Conservation (phyloP, 2,797 vertebrate genomes). For the Pogoniulus pusillus region DNA sequence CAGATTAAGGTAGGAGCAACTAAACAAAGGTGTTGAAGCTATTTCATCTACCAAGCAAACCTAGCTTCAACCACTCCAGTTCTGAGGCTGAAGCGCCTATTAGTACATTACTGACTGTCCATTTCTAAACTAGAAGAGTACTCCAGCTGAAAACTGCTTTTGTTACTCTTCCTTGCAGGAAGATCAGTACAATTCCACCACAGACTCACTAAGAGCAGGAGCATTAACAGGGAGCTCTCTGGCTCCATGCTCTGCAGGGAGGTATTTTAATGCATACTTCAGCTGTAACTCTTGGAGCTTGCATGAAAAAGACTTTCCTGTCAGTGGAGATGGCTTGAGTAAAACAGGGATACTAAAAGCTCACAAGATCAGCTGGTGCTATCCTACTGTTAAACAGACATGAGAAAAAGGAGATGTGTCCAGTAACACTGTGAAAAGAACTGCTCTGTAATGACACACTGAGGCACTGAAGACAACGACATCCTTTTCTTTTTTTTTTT, state of each 20-base stretch:
- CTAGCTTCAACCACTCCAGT: background rate
- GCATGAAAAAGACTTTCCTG: conserved; percentile 42
- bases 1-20: too few species aligned
- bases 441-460: background rate
- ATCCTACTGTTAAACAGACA: conserved; percentile 26
- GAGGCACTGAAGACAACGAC: background rate
- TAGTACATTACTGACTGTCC: background rate
- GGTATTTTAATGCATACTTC: conserved; percentile 44
- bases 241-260: conserved; percentile 44
- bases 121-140: background rate
- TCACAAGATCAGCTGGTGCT: conserved; percentile 31
- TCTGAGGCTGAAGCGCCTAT: background rate
- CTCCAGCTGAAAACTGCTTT: conserved; percentile 27
- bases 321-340: conserved; percentile 16
- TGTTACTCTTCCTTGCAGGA: conserved; percentile 11
- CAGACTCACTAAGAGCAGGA: background rate
- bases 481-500: background rate
- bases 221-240: conserved; percentile 32
- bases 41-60: too few species aligned
- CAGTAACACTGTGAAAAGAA: conserved; percentile 5
- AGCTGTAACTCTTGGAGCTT: conserved; percentile 44
- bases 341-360: conserved; percentile 36
- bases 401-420: conserved; percentile 7
- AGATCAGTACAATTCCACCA: conserved; percentile 25
- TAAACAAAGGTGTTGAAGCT: too few species aligned